These are phyloP conservation scores for Scaptomyza cyrtandrae DNA, from an alignment of 2,888 invertebrate genomes.

Conservation along the genomic window DNA sequence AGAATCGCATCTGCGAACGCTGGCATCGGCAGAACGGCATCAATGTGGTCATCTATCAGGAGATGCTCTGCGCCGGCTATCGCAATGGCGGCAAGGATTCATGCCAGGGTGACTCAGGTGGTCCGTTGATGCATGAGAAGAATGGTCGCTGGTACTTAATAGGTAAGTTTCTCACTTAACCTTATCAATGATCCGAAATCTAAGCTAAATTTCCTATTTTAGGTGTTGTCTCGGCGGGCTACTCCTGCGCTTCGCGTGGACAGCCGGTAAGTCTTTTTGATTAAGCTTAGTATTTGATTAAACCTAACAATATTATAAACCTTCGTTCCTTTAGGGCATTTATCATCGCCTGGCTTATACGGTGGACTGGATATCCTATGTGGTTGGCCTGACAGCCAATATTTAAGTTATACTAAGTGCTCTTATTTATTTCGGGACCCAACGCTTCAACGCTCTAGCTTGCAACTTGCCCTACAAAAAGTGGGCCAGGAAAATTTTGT, in stretches of 20 bases:
- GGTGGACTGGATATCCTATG: slow-evolving; percentile 94
- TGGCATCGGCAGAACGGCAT: slow-evolving; percentile 88
- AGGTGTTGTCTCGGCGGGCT: slow-evolving; percentile 96
- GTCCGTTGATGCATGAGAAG: slow-evolving; percentile 95
- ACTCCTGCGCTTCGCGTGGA: slow-evolving; percentile 96
- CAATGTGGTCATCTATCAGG: slow-evolving; percentile 92
- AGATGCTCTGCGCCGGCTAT: slow-evolving; percentile 98
- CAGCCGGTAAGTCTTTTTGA: slow-evolving; percentile 87
- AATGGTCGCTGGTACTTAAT: slow-evolving; percentile 95
- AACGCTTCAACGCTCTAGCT: slow-evolving; percentile 34
- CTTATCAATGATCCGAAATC: fast-evolving
- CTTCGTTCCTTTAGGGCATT: slow-evolving; percentile 87
- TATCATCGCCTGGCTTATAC: slow-evolving; percentile 97
- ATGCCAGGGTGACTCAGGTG: slow-evolving; percentile 89
- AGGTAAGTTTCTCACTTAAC: slow-evolving; percentile 69
- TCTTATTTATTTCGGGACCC: slow-evolving; percentile 55
- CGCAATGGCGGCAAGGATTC: slow-evolving; percentile 90
- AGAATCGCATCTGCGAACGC: slow-evolving; percentile 89
- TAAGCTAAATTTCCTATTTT: background rate
- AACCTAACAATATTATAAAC: background rate
- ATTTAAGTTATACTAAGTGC: slow-evolving; percentile 66
- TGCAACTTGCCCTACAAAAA: slow-evolving; percentile 30
- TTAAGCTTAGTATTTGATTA: background rate
- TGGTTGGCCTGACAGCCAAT: slow-evolving; percentile 84
- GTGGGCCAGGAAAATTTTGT: slow-evolving; percentile 63